These are phyloP conservation scores for Paramuricea clavata DNA, from an alignment of 92 coral and sea anemone species.

Conservation along the genomic window DNA sequence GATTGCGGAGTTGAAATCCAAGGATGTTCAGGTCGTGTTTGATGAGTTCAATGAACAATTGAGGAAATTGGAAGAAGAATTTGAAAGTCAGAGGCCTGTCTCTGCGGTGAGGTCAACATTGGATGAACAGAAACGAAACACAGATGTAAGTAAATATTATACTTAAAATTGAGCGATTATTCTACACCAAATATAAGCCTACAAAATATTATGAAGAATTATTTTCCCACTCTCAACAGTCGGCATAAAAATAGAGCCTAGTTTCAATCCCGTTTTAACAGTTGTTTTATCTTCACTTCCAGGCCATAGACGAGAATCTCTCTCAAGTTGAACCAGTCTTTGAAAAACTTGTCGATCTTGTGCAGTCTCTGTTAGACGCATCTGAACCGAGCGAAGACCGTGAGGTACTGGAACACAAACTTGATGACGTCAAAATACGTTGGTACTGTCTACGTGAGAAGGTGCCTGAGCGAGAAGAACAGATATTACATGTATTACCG, in stretches of 20 bases:
- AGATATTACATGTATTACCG: constrained; percentile 81
- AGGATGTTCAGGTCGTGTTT: constrained; percentile 86
- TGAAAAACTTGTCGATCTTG: constrained; percentile 90
- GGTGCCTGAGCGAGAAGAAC: constrained; percentile 72
- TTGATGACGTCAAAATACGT: constrained; percentile 79
- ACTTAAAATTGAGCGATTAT: neutral
- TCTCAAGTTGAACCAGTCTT: constrained; percentile 86
- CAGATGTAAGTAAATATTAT: constrained; percentile 77
- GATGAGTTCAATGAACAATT: constrained; percentile 90
- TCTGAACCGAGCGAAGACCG: constrained; percentile 90
- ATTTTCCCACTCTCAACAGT: no score
- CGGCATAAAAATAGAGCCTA: no score
- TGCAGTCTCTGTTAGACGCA: constrained; percentile 76
- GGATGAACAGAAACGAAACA: constrained; percentile 93
- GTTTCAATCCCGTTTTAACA: neutral
- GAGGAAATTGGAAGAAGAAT: constrained; percentile 91
- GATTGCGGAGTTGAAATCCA: constrained; percentile 83
- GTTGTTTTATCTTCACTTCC: neutral
- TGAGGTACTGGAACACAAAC: constrained; percentile 75
- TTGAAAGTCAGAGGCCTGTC: constrained; percentile 92
- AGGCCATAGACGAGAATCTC: constrained; percentile 63
- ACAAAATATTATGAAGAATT: no score
- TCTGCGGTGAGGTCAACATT: constrained; percentile 91
- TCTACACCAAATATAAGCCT: no score
- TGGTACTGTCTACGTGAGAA: constrained; percentile 83